phyloP scores from a whole-genome alignment of 2,797 vertebrate genomes.

The Cuculus canorus region DNA sequence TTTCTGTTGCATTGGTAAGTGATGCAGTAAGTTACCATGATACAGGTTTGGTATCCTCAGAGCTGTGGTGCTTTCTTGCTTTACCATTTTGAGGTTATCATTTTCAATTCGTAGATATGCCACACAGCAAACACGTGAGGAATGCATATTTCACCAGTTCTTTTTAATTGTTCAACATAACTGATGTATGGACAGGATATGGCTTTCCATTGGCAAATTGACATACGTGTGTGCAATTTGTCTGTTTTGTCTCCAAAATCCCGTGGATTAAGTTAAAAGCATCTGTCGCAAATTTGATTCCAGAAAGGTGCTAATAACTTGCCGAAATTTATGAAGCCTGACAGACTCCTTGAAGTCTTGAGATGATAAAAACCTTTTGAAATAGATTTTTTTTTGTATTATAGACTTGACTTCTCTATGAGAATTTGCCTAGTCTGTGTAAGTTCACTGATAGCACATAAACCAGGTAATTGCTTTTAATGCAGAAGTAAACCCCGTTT shows the following conservation, averaged over 20 bases:
- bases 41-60: not conserved
- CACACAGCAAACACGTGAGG: not conserved
- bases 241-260: constrained; percentile 54
- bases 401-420: not conserved
- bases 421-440: not conserved
- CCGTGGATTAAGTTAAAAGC: constrained; percentile 17
- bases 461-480: not conserved
- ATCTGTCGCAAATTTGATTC: constrained; percentile 48
- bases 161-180: not conserved
- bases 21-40: not conserved
- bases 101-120: not conserved
- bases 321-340: not conserved
- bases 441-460: not conserved
- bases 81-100: not conserved
- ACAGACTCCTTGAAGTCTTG: not conserved
- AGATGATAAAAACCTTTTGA: not conserved
- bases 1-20: not conserved
- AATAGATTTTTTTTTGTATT: not conserved
- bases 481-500: not conserved
- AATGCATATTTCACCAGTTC: not conserved
- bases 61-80: not conserved
- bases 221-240: not conserved
- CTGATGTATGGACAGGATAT: not conserved
- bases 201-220: not conserved
- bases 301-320: constrained; percentile 27